Evolutionary conservation across 1,140 invertebrate species (phyloP).

Genomic region (Nephila pilipes): DNA sequence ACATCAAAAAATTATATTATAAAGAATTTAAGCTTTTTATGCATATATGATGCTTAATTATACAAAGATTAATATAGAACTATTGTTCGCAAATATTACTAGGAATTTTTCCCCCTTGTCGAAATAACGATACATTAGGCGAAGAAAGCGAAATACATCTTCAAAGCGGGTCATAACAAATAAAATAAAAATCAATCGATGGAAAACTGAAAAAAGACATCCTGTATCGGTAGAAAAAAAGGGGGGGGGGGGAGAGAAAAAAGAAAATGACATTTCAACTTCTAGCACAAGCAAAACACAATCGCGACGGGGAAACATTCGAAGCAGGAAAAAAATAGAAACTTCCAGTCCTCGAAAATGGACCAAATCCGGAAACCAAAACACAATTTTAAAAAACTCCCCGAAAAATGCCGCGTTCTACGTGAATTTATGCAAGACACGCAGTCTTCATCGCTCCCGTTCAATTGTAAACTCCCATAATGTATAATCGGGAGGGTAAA

Average conservation of each 20-base stretch:
- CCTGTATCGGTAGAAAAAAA: neutral
- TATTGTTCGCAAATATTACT: too few species aligned
- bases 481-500: conserved; percentile 41
- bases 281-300: conserved; percentile 24
- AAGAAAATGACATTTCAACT: conserved; percentile 55
- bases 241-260: neutral
- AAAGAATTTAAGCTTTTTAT: too few species aligned
- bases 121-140: neutral
- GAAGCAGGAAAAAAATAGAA: neutral
- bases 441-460: conserved; percentile 14
- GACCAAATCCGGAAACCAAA: conserved; percentile 67
- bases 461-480: conserved; percentile 25
- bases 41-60: too few species aligned
- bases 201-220: conserved; percentile 59
- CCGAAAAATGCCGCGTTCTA: neutral
- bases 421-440: conserved; percentile 59
- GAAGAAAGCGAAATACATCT: conserved; percentile 13
- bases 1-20: too few species aligned
- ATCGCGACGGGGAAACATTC: conserved; percentile 8
- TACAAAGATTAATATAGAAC: too few species aligned
- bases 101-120: neutral
- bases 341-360: conserved; percentile 8
- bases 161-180: conserved; percentile 31
- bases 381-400: conserved; percentile 38
- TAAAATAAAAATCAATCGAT: conserved; percentile 14